A percentile compares a stretch with the other conserved stretches of the same genome.
Evolutionary conservation across 2,888 invertebrate species (phyloP).

Genomic region (Mesorhabditis spiculigera): DNA sequence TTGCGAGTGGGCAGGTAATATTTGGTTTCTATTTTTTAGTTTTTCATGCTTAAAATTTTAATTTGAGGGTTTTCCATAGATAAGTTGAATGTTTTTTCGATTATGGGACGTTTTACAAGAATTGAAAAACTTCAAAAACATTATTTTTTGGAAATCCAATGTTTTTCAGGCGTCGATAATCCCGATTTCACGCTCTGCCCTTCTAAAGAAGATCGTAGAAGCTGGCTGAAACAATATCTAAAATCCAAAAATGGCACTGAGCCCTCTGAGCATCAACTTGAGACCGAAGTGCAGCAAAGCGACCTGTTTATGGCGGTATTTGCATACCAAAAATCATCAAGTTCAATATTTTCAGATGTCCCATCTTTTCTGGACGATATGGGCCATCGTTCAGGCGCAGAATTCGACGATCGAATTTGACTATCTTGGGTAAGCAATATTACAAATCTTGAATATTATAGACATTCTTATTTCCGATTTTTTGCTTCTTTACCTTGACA

Average conservation of each 20-base stretch:
- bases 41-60: too few species aligned
- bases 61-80: too few species aligned
- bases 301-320: conserved; percentile 50
- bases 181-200: conserved; percentile 46
- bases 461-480: neutral
- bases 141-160: too few species aligned
- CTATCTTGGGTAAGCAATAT: conserved; percentile 42
- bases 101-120: too few species aligned
- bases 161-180: conserved; percentile 50
- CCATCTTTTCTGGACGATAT: conserved; percentile 55
- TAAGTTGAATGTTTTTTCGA: too few species aligned
- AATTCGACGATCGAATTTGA: conserved; percentile 54
- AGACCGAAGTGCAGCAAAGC: conserved; percentile 22
- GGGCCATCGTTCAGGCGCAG: conserved; percentile 53
- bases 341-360: conserved; percentile 40
- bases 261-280: conserved; percentile 17
- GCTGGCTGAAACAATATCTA: conserved; percentile 43
- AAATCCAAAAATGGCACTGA: conserved; percentile 16
- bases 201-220: conserved; percentile 28
- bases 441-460: conserved; percentile 11
- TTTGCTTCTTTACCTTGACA: too few species aligned
- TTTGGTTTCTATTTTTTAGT: too few species aligned
- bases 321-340: conserved; percentile 2
- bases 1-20: conserved; percentile 83
- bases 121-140: too few species aligned